Base-by-base conservation (phyloP, 2,113 vertebrate genomes). In the Carassius gibelio region DNA sequence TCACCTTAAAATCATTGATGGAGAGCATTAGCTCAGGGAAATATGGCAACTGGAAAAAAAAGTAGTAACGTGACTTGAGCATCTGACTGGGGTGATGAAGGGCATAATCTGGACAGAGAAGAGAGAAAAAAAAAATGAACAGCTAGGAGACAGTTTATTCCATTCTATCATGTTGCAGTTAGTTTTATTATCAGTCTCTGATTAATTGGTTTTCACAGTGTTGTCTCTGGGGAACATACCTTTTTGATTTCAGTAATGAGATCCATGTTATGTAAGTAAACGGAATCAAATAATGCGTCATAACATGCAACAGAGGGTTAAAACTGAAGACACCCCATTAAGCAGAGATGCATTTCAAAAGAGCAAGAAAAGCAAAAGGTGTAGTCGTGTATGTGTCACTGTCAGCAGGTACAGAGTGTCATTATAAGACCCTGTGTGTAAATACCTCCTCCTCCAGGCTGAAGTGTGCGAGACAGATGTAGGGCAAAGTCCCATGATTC, bases 1-100 rank as follows among this genome's bases (percentile, higher is more conserved):
- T 93, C 93, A 99, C 98, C 97, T 99, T 97, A 94, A 98, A 99
- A 94, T 99, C 98, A 91, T 98, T 97, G 95, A 99, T 96, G 93
- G 97, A 97, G 92, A 99, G 96, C 96, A 97, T 98, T 92, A 99
- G 95, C 94, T 99, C 98, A 38, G 98, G 98, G 90, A 99, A 96
- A 93, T 96, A 94, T 84, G 97, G 97, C 94, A 99, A 95, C 96
- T 99, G 98, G 95, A 98, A 99, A 95, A 99, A 98, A 93, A 98
- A 99, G 93, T 96, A 98, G 93, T 96, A 96, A 90, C 97, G 96
- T 92, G 96, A 99, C 93, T 97, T 99, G 92, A 98, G 95, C 93
- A 99, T 93, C 95, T 99, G 98, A 91, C 96, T 96, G 87, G 97
- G 97, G 91, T 98, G 96, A 91, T 93, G 95, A 90, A 98, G 95